Conservation (phyloP, 2,888 invertebrate genomes). For the Julus scandinavius region DNA sequence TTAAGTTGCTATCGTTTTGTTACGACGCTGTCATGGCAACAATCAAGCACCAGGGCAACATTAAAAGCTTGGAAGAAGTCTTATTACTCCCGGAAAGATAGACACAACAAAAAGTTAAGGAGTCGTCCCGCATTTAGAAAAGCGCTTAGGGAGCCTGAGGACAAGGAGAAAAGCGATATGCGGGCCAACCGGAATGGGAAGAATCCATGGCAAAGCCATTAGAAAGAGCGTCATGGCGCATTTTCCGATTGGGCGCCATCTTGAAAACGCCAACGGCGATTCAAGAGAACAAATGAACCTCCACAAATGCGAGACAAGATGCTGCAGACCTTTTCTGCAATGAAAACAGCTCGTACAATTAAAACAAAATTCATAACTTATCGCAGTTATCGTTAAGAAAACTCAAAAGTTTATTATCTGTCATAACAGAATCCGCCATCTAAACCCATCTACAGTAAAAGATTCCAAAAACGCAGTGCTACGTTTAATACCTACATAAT, state of each 20-base stretch:
- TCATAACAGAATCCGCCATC: background rate
- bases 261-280: slow-evolving; percentile 22
- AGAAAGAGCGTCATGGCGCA: slow-evolving; percentile 5
- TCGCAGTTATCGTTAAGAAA: background rate
- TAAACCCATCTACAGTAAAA: background rate
- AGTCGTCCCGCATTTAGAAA: slow-evolving; percentile 37
- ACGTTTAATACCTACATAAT: background rate
- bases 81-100: slow-evolving; percentile 45
- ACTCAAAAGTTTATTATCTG: background rate
- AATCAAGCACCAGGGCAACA: slow-evolving; percentile 44
- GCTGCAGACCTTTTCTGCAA: background rate
- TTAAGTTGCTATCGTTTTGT: slow-evolving; percentile 11
- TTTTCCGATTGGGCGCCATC: slow-evolving; percentile 24
- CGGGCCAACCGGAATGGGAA: slow-evolving; percentile 25
- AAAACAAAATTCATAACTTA: background rate
- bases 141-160: slow-evolving; percentile 29
- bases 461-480: background rate
- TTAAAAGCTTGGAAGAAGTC: slow-evolving; percentile 43
- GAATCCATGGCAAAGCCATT: slow-evolving; percentile 43
- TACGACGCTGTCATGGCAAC: slow-evolving; percentile 42
- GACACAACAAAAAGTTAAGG: slow-evolving; percentile 30
- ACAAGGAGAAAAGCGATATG: slow-evolving; percentile 40
- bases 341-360: background rate
- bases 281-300: background rate
- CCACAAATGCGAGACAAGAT: background rate